These are phyloP conservation scores for Lottia scabra DNA, from an alignment of 2,888 invertebrate species.

Conservation along the genomic window DNA sequence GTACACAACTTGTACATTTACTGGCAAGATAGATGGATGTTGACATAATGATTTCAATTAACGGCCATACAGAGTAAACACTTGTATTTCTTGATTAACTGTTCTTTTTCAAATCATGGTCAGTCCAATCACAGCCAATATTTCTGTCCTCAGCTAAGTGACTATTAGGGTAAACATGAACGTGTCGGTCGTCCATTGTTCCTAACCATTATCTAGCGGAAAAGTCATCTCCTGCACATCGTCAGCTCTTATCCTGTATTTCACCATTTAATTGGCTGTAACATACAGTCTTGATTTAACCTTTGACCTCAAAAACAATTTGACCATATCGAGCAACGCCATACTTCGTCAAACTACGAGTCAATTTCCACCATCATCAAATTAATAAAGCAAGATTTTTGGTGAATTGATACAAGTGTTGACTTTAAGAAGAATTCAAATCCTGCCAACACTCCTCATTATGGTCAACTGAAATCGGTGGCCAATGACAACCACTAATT, in stretches of 20 bases:
- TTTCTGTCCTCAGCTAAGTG: constrained; percentile 10
- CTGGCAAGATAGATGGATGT: constrained; percentile 16
- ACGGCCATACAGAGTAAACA: constrained; percentile 19
- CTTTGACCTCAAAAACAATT: constrained; percentile 15
- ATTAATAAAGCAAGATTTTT: too few species aligned
- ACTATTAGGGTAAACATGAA: constrained; percentile 16
- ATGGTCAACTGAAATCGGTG: too few species aligned
- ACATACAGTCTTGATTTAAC: constrained; percentile 20
- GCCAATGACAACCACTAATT: too few species aligned
- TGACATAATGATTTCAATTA: constrained; percentile 18
- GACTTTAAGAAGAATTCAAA: too few species aligned
- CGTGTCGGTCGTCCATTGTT: constrained; percentile 12
- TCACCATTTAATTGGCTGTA: constrained; percentile 20
- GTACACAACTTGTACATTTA: constrained; percentile 2
- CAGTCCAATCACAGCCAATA: constrained; percentile 11
- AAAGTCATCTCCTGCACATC: constrained; percentile 12
- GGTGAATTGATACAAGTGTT: too few species aligned
- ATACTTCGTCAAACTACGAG: too few species aligned
- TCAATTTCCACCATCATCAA: background rate
- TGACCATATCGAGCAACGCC: background rate
- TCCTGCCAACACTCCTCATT: too few species aligned
- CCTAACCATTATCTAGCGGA: constrained; percentile 18
- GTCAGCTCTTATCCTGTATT: constrained; percentile 15
- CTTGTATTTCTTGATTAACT: constrained; percentile 12
- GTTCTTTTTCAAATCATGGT: constrained; percentile 19